Evolutionary conservation across 2,113 vertebrate genomes (phyloP).

Genomic region (Odocoileus hemionus): DNA sequence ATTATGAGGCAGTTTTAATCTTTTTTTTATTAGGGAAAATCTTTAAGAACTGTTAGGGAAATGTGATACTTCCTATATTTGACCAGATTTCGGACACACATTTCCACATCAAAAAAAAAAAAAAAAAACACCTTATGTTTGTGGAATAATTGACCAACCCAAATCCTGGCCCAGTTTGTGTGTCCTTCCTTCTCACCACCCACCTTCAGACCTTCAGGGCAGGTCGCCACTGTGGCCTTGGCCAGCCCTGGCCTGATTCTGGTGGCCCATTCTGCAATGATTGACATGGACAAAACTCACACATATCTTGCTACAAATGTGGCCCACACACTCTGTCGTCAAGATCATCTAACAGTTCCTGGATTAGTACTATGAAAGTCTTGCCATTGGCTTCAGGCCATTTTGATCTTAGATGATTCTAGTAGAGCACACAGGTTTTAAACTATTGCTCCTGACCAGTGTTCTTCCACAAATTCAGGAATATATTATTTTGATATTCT

Average conservation of each 20-base stretch:
- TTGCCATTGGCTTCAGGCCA: background rate
- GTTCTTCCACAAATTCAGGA: conserved; percentile 16
- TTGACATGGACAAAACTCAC: conserved; percentile 36
- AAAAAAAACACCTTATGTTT: no score
- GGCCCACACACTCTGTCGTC: background rate
- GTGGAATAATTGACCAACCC: background rate
- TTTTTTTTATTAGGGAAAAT: background rate
- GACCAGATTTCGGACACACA: background rate
- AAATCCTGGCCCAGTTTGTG: background rate
- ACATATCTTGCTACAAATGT: conserved; percentile 44
- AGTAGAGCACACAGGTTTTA: background rate
- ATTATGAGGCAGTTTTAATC: background rate
- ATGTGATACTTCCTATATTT: background rate
- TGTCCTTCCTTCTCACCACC: background rate
- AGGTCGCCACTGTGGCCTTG: background rate
- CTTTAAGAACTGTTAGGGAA: background rate
- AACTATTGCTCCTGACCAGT: background rate
- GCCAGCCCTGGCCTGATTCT: background rate
- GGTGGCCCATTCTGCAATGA: conserved; percentile 13
- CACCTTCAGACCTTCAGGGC: background rate
- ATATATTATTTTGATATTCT: background rate
- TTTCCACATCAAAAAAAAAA: background rate
- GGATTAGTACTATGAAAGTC: conserved; percentile 31
- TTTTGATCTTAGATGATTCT: conserved; percentile 31
- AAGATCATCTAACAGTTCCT: conserved; percentile 30